These are phyloP conservation scores for Gastracanthus pulcherrimus DNA, from an alignment of 2,888 invertebrate genomes.

Conservation along the genomic window DNA sequence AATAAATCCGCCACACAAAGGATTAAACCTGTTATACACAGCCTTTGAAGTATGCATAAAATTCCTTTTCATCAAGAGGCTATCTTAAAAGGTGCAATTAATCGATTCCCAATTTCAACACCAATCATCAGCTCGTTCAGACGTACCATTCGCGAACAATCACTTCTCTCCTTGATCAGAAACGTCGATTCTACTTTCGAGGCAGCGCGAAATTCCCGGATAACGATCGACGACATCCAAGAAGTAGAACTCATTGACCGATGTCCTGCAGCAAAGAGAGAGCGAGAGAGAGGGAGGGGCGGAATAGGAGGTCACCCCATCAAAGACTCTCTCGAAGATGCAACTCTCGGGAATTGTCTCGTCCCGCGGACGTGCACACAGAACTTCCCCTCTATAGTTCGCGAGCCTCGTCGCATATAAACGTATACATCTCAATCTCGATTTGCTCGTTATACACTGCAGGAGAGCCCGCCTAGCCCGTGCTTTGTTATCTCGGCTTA, in stretches of 20 bases:
- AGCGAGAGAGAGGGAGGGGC: not conserved
- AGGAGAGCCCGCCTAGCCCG: not conserved
- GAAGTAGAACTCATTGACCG: constrained; percentile 11
- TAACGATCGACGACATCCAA: constrained; percentile 8
- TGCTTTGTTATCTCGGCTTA: constrained; percentile 8
- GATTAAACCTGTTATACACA: too few species aligned
- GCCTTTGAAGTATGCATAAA: too few species aligned
- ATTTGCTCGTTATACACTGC: not conserved
- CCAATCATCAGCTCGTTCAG: too few species aligned
- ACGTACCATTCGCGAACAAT: not conserved
- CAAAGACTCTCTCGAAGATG: constrained; percentile 36
- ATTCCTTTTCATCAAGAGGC: not conserved
- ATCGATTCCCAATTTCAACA: not conserved
- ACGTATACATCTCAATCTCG: constrained; percentile 15
- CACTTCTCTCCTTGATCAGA: not conserved
- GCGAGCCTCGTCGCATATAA: too few species aligned
- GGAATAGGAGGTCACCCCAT: not conserved
- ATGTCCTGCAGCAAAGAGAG: not conserved
- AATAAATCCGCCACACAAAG: too few species aligned
- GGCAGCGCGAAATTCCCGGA: not conserved
- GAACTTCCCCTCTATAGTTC: not conserved
- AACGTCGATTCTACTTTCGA: not conserved
- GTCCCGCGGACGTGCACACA: not conserved
- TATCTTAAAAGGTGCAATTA: not conserved
- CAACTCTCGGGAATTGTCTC: constrained; percentile 29